Evolutionary conservation across 92 coral and sea anemone species (phyloP).

Genomic region (Bergia sp.): DNA sequence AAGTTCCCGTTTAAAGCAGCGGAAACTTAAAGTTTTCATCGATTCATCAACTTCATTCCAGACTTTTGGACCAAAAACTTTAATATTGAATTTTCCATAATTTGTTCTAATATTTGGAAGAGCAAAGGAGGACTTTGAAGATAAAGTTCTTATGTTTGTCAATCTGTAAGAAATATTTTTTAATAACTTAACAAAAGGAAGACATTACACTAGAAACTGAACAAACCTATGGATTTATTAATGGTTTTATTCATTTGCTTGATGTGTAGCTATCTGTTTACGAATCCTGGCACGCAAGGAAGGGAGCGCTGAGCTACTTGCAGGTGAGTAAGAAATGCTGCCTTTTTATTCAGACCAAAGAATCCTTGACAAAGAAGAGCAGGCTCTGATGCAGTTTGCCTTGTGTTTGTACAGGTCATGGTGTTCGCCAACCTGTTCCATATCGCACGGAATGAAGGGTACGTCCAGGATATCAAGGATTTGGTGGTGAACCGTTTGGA

Average conservation of each 20-base stretch:
- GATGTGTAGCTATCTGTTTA: constrained; percentile 71
- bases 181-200: not conserved
- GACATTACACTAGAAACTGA: not conserved
- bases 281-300: constrained; percentile 91
- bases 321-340: constrained; percentile 57
- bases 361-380: not conserved
- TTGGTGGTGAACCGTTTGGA: constrained; percentile 74
- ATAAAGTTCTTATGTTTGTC: no score
- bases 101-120: no score
- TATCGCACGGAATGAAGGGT: constrained; percentile 68
- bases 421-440: constrained; percentile 88
- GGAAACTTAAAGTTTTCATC: no score
- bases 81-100: no score
- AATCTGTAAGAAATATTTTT: no score
- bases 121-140: no score
- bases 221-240: not conserved
- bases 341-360: not conserved
- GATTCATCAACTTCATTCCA: no score
- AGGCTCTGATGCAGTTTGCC: not conserved
- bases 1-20: no score
- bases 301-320: constrained; percentile 81
- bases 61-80: no score
- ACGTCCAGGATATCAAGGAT: constrained; percentile 74
- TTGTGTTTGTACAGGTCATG: constrained; percentile 64
- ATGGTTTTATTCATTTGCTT: not conserved